Evolutionary conservation across 2,113 vertebrate species (phyloP).

Genomic region (Delphinus delphis): DNA sequence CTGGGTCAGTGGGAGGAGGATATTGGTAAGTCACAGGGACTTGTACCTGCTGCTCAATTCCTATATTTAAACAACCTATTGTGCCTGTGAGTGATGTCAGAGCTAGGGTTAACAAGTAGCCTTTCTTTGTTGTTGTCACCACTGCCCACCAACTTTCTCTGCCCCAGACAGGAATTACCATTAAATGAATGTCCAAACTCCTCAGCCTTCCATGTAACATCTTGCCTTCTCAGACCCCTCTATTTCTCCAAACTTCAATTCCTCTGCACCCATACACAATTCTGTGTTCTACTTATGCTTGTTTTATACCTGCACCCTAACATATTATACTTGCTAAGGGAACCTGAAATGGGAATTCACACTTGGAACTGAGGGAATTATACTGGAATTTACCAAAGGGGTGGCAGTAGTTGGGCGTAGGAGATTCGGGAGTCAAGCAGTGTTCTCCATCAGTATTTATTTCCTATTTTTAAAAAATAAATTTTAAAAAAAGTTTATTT

Average conservation of each 20-base stretch:
- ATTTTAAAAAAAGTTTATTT: too few species aligned
- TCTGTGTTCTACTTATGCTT: conserved; percentile 10
- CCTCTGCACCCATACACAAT: background rate
- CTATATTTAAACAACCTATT: background rate
- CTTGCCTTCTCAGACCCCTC: background rate
- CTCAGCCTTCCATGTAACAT: background rate
- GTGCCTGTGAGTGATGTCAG: background rate
- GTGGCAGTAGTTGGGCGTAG: background rate
- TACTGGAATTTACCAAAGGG: background rate
- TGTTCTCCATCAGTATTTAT: background rate
- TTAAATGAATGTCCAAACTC: conserved; percentile 12
- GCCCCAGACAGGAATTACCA: background rate
- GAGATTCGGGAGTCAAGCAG: background rate
- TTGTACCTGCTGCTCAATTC: background rate
- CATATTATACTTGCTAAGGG: background rate
- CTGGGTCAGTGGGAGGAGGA: background rate
- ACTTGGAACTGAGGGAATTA: conserved; percentile 15
- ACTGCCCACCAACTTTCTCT: background rate
- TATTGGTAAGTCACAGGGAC: background rate
- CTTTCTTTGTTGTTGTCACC: background rate
- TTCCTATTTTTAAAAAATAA: background rate
- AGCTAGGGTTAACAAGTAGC: background rate
- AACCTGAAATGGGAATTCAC: background rate
- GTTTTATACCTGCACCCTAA: background rate
- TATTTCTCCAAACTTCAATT: background rate